Base-by-base conservation (phyloP, 2,113 vertebrate genomes). In the Eleginops maclovinus region DNA sequence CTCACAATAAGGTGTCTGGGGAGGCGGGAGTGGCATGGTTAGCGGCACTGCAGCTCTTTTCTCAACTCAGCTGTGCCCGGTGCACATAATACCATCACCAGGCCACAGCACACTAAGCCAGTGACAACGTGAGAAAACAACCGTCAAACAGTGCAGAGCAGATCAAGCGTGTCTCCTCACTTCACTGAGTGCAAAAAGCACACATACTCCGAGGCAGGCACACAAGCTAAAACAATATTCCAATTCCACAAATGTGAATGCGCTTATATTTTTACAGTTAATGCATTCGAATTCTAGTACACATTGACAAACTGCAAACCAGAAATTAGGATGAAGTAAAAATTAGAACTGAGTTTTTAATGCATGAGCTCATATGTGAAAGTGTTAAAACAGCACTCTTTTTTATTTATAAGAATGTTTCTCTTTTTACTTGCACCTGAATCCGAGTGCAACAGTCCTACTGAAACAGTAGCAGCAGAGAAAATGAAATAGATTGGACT, bases 41-140 rank as follows among this genome's bases (percentile, higher is more conserved):
- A 78, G 86, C 84, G 88, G 87, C 75, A 47, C 91, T 77, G 79
- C 87, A 66, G 85, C 89, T 87, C 91, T 89, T 89, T 91, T 91
- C 90, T 89, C 82, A 82, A 90, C 93, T 93, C 89, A 86, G 86
- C 87, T 88, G 85, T 79, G 78, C 90, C 86, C 88, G 84, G 91
- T 87, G 93, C 94, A 94, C 92, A 96, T 94, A 96, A 96, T 95
- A 96, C 95, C 96, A 92, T 96, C 90, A 95, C 90, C 94, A 96
- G 94, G 59, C 78, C 90, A 83, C 77, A 77, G 88, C 90, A 88
- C 96, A 95, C 90, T 86, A 67, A 81, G 87, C 87, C 95, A 95
- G 96, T 97, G 97, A 98, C 97, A 98, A 98, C 94, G 96, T 97
- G 96, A 96, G 96, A 96, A 97, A 96, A 96, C 92, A 96, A 94